These are phyloP conservation scores for Zaprionus africanus DNA, from an alignment of 1,140 invertebrate species.

Conservation along the genomic window DNA sequence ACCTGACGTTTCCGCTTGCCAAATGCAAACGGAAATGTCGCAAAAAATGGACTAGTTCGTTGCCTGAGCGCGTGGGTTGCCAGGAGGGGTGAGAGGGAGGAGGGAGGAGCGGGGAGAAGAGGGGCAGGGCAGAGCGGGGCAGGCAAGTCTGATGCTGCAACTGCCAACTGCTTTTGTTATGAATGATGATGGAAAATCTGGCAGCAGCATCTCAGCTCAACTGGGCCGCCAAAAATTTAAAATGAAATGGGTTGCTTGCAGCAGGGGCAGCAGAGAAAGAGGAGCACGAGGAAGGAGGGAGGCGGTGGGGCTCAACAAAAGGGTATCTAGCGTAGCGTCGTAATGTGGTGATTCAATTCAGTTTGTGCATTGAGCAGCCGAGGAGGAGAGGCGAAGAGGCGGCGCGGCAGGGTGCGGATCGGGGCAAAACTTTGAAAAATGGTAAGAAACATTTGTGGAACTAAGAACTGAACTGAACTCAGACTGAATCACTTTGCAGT, in stretches of 20 bases:
- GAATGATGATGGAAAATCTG: constrained; percentile 81
- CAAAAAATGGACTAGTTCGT: constrained; percentile 44
- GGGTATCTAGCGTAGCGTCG: constrained; percentile 34
- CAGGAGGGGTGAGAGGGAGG: background rate
- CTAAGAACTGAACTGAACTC: constrained; percentile 8
- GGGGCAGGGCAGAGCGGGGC: background rate
- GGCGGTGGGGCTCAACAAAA: constrained; percentile 25
- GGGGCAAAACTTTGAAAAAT: constrained; percentile 75
- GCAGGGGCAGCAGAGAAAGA: constrained; percentile 27
- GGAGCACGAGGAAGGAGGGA: background rate
- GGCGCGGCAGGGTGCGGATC: background rate
- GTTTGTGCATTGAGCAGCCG: constrained; percentile 77
- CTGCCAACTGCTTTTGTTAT: constrained; percentile 82
- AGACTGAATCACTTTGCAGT: constrained; percentile 3
- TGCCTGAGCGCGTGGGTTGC: constrained; percentile 6
- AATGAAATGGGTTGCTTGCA: constrained; percentile 36
- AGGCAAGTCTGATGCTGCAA: constrained; percentile 65
- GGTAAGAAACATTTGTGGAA: constrained; percentile 54
- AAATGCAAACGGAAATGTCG: constrained; percentile 81
- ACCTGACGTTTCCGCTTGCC: constrained; percentile 78
- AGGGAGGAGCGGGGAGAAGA: background rate
- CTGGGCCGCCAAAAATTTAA: constrained; percentile 53
- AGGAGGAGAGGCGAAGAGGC: background rate
- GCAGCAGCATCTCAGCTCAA: constrained; percentile 66
- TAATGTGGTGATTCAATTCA: constrained; percentile 76